A percentile compares a stretch with the other conserved stretches of the same genome.
Evolutionary conservation across 1,140 invertebrate genomes (phyloP).

Genomic region (Oncopodura yosiiana): DNA sequence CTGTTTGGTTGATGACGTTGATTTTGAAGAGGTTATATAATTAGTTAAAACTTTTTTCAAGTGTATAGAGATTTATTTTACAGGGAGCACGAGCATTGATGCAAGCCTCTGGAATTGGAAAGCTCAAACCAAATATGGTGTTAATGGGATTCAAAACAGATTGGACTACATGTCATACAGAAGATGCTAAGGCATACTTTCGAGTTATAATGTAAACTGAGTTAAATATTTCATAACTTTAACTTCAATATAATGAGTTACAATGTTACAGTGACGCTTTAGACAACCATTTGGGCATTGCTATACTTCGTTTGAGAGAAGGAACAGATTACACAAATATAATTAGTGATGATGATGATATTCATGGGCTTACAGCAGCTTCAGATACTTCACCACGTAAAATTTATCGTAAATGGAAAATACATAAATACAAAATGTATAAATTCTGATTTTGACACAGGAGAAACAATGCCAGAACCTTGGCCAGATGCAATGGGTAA

Average conservation of each 20-base stretch:
- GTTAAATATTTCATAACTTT: not conserved
- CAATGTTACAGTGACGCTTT: constrained; percentile 46
- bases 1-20: constrained; percentile 40
- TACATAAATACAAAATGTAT: not conserved
- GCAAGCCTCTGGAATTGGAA: constrained; percentile 47
- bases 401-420: too few species aligned
- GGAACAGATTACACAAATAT: constrained; percentile 49
- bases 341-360: constrained; percentile 46
- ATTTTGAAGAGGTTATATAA: constrained; percentile 46
- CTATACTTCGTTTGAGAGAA: constrained; percentile 45
- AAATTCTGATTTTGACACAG: too few species aligned
- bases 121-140: constrained; percentile 51
- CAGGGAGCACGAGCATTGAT: constrained; percentile 39
- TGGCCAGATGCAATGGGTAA: not conserved
- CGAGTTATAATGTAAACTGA: constrained; percentile 45
- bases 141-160: constrained; percentile 51
- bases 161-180: constrained; percentile 43
- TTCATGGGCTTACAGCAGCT: too few species aligned
- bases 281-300: constrained; percentile 47
- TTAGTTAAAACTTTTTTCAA: too few species aligned
- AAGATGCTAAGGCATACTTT: constrained; percentile 47
- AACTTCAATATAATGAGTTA: not conserved
- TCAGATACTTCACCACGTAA: too few species aligned
- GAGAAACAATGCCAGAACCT: too few species aligned
- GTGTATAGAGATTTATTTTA: constrained; percentile 39